Evolutionary conservation across 2,797 vertebrate genomes (phyloP).

Genomic region (Takifugu rubripes): DNA sequence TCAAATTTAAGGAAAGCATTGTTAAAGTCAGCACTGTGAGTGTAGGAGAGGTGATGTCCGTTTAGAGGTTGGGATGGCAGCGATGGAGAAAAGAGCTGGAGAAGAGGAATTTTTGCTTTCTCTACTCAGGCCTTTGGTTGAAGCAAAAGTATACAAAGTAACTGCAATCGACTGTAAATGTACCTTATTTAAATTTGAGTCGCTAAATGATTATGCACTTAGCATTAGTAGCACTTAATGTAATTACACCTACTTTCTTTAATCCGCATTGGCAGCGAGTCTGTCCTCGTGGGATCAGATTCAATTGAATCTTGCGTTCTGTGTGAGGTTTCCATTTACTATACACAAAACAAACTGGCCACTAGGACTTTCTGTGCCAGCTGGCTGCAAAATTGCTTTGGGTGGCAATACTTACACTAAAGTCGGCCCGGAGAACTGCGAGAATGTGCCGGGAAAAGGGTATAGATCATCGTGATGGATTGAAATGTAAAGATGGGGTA

Average conservation of each 20-base stretch:
- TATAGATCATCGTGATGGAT: slow-evolving; percentile 41
- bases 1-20: no score
- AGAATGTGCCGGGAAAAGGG: neutral
- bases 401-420: slow-evolving; percentile 22
- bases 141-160: slow-evolving; percentile 11
- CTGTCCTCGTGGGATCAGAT: slow-evolving; percentile 26
- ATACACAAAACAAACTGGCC: slow-evolving; percentile 41
- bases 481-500: slow-evolving; percentile 56
- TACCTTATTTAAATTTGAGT: slow-evolving; percentile 17
- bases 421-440: slow-evolving; percentile 6
- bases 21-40: neutral
- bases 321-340: slow-evolving; percentile 48
- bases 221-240: slow-evolving; percentile 42
- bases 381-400: slow-evolving; percentile 54
- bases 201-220: slow-evolving; percentile 11
- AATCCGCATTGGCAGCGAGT: no score
- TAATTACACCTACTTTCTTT: slow-evolving; percentile 39
- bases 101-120: neutral
- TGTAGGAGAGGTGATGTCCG: slow-evolving; percentile 21
- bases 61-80: slow-evolving; percentile 12
- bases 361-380: slow-evolving; percentile 48
- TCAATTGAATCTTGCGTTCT: slow-evolving; percentile 34
- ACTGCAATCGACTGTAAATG: slow-evolving; percentile 6
- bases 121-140: slow-evolving; percentile 34
- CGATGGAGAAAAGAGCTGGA: slow-evolving; percentile 9